Evolutionary conservation across 1,140 invertebrate genomes (phyloP).

Genomic region (Augochlora pura): DNA sequence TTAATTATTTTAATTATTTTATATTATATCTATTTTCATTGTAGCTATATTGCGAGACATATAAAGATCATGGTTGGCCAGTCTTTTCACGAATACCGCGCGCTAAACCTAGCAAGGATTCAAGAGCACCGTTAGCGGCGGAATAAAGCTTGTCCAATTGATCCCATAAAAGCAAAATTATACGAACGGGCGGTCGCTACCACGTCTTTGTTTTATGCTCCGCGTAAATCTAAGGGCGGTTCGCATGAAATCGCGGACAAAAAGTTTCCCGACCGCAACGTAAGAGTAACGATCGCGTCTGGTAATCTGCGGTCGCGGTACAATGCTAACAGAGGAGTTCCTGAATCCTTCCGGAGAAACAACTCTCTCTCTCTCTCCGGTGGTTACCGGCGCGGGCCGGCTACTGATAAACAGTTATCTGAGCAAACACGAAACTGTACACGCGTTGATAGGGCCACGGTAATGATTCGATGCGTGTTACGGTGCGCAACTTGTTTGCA

Average conservation of each 20-base stretch:
- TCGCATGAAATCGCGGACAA: background rate
- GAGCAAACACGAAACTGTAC: slow-evolving; percentile 1
- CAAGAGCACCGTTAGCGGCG: no score
- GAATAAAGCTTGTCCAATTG: no score
- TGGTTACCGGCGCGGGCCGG: background rate
- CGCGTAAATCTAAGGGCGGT: no score
- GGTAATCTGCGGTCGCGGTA: background rate
- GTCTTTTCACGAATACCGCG: no score
- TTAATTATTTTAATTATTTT: no score
- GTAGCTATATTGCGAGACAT: no score
- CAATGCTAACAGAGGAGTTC: background rate
- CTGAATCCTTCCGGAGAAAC: slow-evolving; percentile 10
- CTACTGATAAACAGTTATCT: slow-evolving; percentile 6
- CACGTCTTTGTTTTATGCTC: no score
- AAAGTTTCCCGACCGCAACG: background rate
- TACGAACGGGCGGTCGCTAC: no score
- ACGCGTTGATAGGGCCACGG: background rate
- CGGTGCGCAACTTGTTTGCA: background rate
- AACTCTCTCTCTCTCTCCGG: background rate
- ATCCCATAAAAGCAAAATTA: no score
- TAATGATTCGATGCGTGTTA: background rate
- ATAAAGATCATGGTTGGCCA: no score
- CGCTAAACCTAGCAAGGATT: no score
- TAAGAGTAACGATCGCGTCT: background rate
- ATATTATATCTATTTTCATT: no score